These are phyloP conservation scores for Paragorgia papillata DNA, from an alignment of 92 coral and sea anemone species.

Conservation along the genomic window DNA sequence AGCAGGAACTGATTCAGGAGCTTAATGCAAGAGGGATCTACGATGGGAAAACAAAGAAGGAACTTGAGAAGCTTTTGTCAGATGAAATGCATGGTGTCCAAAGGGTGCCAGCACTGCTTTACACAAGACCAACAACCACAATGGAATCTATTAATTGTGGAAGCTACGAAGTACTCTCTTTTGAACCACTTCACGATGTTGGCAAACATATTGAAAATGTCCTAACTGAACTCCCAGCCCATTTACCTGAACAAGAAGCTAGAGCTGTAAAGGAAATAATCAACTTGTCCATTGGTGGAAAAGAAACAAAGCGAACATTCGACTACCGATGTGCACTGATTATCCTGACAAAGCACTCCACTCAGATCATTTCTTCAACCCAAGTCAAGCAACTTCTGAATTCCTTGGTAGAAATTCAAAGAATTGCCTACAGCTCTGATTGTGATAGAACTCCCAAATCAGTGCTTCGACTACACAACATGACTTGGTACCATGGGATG, in stretches of 20 bases:
- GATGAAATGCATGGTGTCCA: too few species aligned
- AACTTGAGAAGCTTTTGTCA: too few species aligned
- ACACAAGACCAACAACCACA: constrained; percentile 6
- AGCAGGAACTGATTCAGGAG: too few species aligned
- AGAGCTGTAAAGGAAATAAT: constrained; percentile 9
- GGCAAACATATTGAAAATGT: constrained; percentile 51
- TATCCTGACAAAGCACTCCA: constrained; percentile 41
- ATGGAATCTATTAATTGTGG: constrained; percentile 29
- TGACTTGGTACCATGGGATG: too few species aligned
- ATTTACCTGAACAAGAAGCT: constrained; percentile 47
- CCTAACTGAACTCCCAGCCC: constrained; percentile 52
- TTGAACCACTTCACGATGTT: too few species aligned
- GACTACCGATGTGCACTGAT: too few species aligned
- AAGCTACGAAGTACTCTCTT: constrained; percentile 60
- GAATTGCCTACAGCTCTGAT: too few species aligned
- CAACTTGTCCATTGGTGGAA: constrained; percentile 40
- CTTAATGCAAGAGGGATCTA: too few species aligned
- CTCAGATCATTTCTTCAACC: constrained; percentile 39
- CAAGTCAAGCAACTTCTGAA: constrained; percentile 52
- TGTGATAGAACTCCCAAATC: constrained; percentile 6
- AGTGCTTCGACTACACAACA: too few species aligned
- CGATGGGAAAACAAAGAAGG: neutral
- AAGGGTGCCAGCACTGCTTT: too few species aligned
- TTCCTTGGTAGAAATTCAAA: too few species aligned
- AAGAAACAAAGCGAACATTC: too few species aligned